A percentile compares a stretch with the other conserved stretches of the same genome.
Evolutionary conservation across 2,113 vertebrate genomes (phyloP).

Genomic region (Lipophrys pholis): DNA sequence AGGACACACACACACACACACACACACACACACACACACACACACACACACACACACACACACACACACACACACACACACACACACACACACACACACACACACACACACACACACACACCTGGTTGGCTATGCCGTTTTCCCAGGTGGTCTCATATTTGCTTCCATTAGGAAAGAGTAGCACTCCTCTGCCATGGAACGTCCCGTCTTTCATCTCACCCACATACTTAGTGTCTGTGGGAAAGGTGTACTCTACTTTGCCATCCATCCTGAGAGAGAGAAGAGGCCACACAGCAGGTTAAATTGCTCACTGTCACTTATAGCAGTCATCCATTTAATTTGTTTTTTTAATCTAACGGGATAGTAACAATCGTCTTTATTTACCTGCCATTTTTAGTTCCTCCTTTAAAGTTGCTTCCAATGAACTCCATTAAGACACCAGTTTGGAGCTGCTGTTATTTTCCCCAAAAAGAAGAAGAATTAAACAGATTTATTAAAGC

Average conservation of each 20-base stretch:
- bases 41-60: no score
- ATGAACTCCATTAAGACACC: conserved; percentile 80
- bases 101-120: conserved; percentile 59
- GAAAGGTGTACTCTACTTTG: conserved; percentile 86
- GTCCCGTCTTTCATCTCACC: conserved; percentile 90
- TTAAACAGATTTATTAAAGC: background rate
- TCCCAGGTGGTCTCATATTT: conserved; percentile 89
- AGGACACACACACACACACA: conserved; percentile 14
- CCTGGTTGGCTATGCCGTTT: conserved; percentile 86
- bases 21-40: conserved; percentile 1
- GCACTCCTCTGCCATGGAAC: conserved; percentile 91
- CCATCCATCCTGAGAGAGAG: conserved; percentile 90
- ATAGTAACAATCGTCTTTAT: background rate
- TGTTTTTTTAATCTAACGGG: no score
- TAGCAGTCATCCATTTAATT: no score
- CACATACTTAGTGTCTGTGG: conserved; percentile 87
- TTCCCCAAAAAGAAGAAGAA: background rate
- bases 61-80: background rate
- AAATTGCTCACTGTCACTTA: no score
- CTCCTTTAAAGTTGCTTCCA: conserved; percentile 84
- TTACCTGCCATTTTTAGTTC: conserved; percentile 84
- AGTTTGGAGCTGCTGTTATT: background rate
- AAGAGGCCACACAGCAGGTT: background rate
- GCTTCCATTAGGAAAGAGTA: conserved; percentile 87
- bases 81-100: conserved; percentile 69